These are phyloP conservation scores for Synergus umbraculus DNA, from an alignment of 2,888 invertebrate genomes.

Conservation along the genomic window DNA sequence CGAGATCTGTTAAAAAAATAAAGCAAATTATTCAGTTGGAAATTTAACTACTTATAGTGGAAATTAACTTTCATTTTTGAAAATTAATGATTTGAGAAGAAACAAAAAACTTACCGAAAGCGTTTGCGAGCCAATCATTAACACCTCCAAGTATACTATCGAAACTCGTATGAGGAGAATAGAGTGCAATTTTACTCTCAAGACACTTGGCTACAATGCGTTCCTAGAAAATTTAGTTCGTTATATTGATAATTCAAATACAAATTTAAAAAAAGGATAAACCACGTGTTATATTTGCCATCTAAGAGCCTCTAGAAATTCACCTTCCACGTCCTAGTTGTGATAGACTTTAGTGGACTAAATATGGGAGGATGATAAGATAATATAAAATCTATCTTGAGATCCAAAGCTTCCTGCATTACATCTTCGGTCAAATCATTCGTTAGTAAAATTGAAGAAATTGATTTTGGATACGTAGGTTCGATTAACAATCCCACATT, in stretches of 20 bases:
- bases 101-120: conserved; percentile 77
- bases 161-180: conserved; percentile 95
- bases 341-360: conserved; percentile 87
- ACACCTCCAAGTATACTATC: conserved; percentile 91
- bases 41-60: too few relatives aligned
- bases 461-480: conserved; percentile 79
- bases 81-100: neutral
- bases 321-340: conserved; percentile 84
- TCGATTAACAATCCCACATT: conserved; percentile 96
- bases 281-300: too few relatives aligned
- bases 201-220: conserved; percentile 88
- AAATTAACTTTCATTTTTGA: too few relatives aligned
- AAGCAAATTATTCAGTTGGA: neutral
- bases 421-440: conserved; percentile 96
- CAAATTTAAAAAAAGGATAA: neutral
- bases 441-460: conserved; percentile 88
- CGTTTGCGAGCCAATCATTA: conserved; percentile 93
- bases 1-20: conserved; percentile 58
- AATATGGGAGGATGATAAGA: conserved; percentile 99
- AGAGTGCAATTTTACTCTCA: conserved; percentile 91
- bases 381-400: conserved; percentile 87
- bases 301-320: conserved; percentile 46
- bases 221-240: conserved; percentile 80
- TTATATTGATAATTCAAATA: conserved; percentile 37
- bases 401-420: conserved; percentile 86